Conservation (phyloP, 2,113 vertebrate species). For the Callopanchax toddi region DNA sequence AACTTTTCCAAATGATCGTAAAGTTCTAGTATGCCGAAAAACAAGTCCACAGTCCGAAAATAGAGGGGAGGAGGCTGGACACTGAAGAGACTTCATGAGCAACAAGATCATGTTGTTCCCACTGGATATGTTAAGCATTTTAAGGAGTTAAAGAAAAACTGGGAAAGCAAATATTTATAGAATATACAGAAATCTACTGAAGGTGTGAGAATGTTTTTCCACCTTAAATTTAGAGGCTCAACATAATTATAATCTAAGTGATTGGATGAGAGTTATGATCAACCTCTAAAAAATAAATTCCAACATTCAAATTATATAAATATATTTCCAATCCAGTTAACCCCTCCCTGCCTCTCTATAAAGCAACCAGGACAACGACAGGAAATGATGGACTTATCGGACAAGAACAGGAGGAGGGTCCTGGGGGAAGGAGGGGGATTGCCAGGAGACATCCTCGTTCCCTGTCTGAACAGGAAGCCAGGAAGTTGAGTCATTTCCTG, state of each 20-base stretch:
- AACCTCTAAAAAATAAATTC: no score
- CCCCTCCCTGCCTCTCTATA: constrained; percentile 11
- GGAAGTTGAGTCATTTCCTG: constrained; percentile 81
- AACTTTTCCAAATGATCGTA: constrained; percentile 42
- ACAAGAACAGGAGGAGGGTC: constrained; percentile 37
- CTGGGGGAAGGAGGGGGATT: constrained; percentile 39
- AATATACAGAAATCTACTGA: constrained; percentile 22
- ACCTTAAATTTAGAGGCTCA: constrained; percentile 22
- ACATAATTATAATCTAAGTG: neutral
- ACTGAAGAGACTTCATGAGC: constrained; percentile 42
- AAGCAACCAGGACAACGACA: constrained; percentile 57
- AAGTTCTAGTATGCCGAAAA: constrained; percentile 24
- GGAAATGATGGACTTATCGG: constrained; percentile 76
- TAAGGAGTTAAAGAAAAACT: constrained; percentile 36
- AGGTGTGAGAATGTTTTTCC: constrained; percentile 35
- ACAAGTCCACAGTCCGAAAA: constrained; percentile 63
- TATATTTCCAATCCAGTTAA: constrained; percentile 49
- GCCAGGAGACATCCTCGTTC: constrained; percentile 64
- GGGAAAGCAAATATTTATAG: constrained; percentile 61
- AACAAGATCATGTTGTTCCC: constrained; percentile 48
- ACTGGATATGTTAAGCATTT: constrained; percentile 31
- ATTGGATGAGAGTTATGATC: no score
- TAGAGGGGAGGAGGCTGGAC: constrained; percentile 61
- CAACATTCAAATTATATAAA: neutral
- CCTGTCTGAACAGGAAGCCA: constrained; percentile 77